Evolutionary conservation across 2,113 vertebrate species (phyloP), one percentile per base, ranked within the genome.

Genomic region (Apistogramma diplotaenia): DNA sequence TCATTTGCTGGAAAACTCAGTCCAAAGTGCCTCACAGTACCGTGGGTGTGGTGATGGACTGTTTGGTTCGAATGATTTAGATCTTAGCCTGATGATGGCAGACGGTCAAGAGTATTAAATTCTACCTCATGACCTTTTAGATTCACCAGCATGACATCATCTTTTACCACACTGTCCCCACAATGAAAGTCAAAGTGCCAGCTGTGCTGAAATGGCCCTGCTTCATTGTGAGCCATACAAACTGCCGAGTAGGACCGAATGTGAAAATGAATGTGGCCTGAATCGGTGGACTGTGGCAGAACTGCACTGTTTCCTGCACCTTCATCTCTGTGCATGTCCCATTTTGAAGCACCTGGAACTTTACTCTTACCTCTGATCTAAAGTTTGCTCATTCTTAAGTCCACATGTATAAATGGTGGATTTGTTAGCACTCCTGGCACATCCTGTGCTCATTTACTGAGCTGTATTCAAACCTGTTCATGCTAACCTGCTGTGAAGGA

Each of bases 121-220:
- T 83, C 70, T 72, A 78, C 70, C 75, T 67, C 51, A 29, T 90
- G 90, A 91, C 92, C 87, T 91, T 87, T 89, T 83, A 84, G 84
- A 83, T 82, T 91, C 75, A 89, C 85, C 74, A 82, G 35, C 46
- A 84, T 94, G 91, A 93, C 89, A 90, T 93, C 87, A 92, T 86
- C 84, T 85, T 84, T 82, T 78, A 71, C 84, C 85, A 87, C 81
- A 62, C 70, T 67, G 57, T 84, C 76, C 77, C 74, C 81, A 92
- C 92, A 93, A 87, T 89, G 88, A 89, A 46, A 19, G 78, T 85
- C 79, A 85, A 89, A 88, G 72, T 88, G 90, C 81, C 85, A 82
- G 89, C 88, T 88, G 85, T 86, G 92, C 91, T 93, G 84, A 91
- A 93, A 91, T 74, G 25, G 84, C 81, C 76, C 72, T 67, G 74